phyloP scores from a whole-genome alignment of 2,888 invertebrate genomes.

The Orchesella flavescens region DNA sequence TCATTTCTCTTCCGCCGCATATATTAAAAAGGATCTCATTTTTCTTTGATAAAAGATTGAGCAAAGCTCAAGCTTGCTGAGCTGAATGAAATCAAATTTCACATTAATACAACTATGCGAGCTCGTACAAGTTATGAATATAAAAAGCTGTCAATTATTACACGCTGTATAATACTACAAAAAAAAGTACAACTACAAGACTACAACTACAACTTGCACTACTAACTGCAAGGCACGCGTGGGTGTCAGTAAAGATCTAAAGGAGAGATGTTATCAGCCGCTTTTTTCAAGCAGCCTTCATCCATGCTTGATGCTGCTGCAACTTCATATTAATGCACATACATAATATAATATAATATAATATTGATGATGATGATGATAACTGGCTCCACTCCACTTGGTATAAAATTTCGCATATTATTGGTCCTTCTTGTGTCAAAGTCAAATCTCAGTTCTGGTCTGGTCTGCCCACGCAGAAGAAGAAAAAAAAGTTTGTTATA shows the following conservation, averaged over 20 bases:
- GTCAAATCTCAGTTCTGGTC: conserved; percentile 41
- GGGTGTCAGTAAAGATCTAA: conserved; percentile 48
- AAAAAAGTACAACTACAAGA: conserved; percentile 42
- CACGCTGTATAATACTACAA: not conserved
- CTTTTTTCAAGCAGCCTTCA: conserved; percentile 12
- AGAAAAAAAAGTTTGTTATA: conserved; percentile 27
- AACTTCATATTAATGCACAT: too few species aligned
- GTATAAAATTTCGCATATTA: not conserved
- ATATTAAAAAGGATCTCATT: not conserved
- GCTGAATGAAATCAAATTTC: not conserved
- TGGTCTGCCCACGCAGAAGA: conserved; percentile 45
- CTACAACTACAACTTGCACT: conserved; percentile 8
- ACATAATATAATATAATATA: too few species aligned
- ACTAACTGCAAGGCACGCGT: conserved; percentile 30
- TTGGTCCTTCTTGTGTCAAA: conserved; percentile 26
- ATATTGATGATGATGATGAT: conserved; percentile 21
- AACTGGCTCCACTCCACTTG: not conserved
- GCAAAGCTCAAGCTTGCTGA: not conserved
- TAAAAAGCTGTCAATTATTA: too few species aligned
- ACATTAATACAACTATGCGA: too few species aligned
- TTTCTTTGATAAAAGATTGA: too few species aligned
- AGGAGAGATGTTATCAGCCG: conserved; percentile 45
- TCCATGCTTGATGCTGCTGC: conserved; percentile 23
- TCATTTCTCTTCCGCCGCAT: conserved; percentile 47
- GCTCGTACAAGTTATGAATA: not conserved